These are phyloP conservation scores for Abscondita cerata DNA, from an alignment of 2,888 invertebrate genomes.

Conservation along the genomic window DNA sequence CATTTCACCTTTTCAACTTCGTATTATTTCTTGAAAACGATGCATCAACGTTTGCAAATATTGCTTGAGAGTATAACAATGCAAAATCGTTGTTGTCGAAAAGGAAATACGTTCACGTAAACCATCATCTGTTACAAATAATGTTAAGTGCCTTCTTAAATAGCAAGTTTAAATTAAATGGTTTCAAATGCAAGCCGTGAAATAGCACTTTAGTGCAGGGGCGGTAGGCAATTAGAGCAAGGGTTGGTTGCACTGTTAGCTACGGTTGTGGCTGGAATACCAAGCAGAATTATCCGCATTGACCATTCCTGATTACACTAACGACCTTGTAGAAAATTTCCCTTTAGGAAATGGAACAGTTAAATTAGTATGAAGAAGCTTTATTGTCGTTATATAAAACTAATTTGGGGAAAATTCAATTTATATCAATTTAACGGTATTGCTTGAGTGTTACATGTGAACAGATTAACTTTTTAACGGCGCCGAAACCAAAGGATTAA, in stretches of 20 bases:
- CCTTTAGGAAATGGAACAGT: slow-evolving; percentile 13
- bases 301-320: slow-evolving; percentile 34
- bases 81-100: no score
- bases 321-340: slow-evolving; percentile 27
- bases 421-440: no score
- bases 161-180: slow-evolving; percentile 41
- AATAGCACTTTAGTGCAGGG: slow-evolving; percentile 49
- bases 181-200: slow-evolving; percentile 48
- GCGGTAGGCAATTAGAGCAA: slow-evolving; percentile 49
- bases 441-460: no score
- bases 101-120: neutral
- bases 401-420: no score
- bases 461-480: no score
- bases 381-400: slow-evolving; percentile 1
- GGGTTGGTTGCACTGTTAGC: slow-evolving; percentile 45
- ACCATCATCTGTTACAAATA: neutral
- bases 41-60: no score
- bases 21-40: slow-evolving; percentile 40
- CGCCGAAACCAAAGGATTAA: no score
- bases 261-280: slow-evolving; percentile 44
- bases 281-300: slow-evolving; percentile 38
- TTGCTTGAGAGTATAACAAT: no score
- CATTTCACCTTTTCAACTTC: slow-evolving; percentile 43
- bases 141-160: slow-evolving; percentile 1
- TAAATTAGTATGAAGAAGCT: slow-evolving; percentile 25